Evolutionary conservation across 2,888 invertebrate genomes (phyloP).

Genomic region (Trachelus stipa): DNA sequence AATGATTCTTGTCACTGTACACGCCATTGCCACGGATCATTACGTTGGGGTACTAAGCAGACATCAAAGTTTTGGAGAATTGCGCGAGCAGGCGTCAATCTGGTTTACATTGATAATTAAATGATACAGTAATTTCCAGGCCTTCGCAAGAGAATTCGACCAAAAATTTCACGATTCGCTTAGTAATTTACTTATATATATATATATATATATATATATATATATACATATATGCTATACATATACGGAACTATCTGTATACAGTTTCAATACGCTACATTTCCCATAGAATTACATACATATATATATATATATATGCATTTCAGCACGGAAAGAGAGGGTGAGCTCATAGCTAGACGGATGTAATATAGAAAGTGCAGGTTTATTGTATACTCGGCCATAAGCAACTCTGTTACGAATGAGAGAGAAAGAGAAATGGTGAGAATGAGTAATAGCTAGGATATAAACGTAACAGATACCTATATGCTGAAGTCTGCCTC

Average conservation of each 20-base stretch:
- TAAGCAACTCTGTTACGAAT: conserved; percentile 33
- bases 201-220: too few species aligned
- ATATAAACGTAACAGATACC: conserved; percentile 38
- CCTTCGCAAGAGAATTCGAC: too few species aligned
- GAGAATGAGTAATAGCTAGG: conserved; percentile 39
- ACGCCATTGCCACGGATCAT: neutral
- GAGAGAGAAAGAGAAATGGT: conserved; percentile 21
- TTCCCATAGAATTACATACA: too few species aligned
- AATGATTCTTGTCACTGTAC: neutral
- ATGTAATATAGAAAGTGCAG: conserved; percentile 45
- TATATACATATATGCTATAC: neutral
- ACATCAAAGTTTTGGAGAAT: neutral
- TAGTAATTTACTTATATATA: neutral
- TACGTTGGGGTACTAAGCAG: neutral
- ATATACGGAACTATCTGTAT: neutral
- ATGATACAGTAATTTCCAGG: neutral
- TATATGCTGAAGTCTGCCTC: neutral
- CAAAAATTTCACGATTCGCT: neutral
- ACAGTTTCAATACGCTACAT: too few species aligned
- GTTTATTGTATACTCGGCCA: conserved; percentile 43
- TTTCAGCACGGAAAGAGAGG: neutral
- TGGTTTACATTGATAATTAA: neutral
- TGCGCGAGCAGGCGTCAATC: too few species aligned
- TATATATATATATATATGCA: neutral
- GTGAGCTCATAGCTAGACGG: conserved; percentile 29